Percentiles rank a stretch among this genome's conserved stretches.
phyloP scores from a whole-genome alignment of 1,140 invertebrate genomes.

The Idris sp. region DNA sequence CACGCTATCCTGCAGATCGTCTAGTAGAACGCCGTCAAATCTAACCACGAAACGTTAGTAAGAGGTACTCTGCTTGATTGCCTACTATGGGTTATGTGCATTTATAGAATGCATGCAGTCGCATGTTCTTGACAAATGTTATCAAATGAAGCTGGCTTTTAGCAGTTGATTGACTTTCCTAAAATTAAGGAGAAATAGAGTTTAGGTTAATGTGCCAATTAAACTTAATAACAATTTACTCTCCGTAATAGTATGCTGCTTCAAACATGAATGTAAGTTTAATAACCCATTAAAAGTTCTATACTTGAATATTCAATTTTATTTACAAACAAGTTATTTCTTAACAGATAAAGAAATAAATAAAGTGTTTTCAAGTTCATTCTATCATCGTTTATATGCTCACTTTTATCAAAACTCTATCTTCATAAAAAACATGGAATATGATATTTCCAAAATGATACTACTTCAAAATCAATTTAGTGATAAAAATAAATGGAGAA shows the following conservation, averaged over 20 bases:
- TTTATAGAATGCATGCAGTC: constrained; percentile 57
- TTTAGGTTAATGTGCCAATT: constrained; percentile 19
- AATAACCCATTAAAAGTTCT: too few species aligned
- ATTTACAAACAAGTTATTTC: too few species aligned
- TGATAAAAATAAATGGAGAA: constrained; percentile 39
- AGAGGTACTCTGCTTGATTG: constrained; percentile 72
- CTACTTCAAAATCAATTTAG: constrained; percentile 43
- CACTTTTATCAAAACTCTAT: too few species aligned
- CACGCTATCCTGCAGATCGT: constrained; percentile 63
- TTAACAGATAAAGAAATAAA: too few species aligned
- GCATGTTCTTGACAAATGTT: constrained; percentile 55
- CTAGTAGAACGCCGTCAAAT: constrained; percentile 67
- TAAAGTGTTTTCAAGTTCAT: too few species aligned
- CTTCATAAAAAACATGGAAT: too few species aligned
- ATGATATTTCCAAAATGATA: constrained; percentile 4
- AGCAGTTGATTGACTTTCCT: constrained; percentile 45
- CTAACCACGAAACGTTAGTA: constrained; percentile 68
- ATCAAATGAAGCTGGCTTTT: constrained; percentile 50
- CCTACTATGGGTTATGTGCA: constrained; percentile 60
- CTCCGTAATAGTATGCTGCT: constrained; percentile 2
- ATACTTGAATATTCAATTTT: too few species aligned
- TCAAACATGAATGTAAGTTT: too few species aligned
- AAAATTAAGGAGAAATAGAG: constrained; percentile 38
- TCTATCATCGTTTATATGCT: too few species aligned
- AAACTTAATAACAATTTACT: constrained; percentile 17